These are phyloP conservation scores for Abscondita cerata DNA, from an alignment of 2,888 invertebrate species.

Conservation along the genomic window DNA sequence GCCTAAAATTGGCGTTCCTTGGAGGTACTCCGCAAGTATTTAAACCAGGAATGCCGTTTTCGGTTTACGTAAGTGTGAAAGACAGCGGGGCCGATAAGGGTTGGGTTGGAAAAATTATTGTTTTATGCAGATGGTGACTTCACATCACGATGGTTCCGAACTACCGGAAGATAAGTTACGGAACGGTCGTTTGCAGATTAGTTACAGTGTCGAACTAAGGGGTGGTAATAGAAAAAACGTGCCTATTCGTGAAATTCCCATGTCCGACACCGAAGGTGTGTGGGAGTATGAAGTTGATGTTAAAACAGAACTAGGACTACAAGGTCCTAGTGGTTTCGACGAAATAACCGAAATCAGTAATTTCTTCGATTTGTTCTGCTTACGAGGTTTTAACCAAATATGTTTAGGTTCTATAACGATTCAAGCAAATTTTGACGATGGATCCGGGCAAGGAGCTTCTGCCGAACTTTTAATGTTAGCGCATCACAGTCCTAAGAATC, in stretches of 20 bases:
- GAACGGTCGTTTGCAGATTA: constrained; percentile 72
- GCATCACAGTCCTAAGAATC: constrained; percentile 82
- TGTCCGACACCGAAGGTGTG: constrained; percentile 73
- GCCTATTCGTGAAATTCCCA: constrained; percentile 68
- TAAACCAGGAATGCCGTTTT: constrained; percentile 93
- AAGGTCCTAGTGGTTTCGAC: constrained; percentile 48
- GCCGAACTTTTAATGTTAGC: constrained; percentile 76
- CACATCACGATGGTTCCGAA: constrained; percentile 90
- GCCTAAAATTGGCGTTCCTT: constrained; percentile 80
- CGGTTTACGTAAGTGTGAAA: constrained; percentile 72
- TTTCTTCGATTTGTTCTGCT: too few relatives aligned
- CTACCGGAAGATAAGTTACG: constrained; percentile 69
- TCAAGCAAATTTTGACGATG: constrained; percentile 73
- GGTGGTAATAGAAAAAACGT: constrained; percentile 71
- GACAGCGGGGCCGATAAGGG: too few relatives aligned
- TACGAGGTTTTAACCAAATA: too few relatives aligned
- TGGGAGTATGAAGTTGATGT: constrained; percentile 87
- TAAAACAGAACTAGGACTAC: constrained; percentile 66
- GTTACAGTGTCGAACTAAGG: constrained; percentile 67
- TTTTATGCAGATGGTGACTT: constrained; percentile 74
- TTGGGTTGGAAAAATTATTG: too few relatives aligned
- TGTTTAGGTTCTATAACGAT: too few relatives aligned
- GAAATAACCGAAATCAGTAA: constrained; percentile 50
- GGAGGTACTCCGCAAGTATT: constrained; percentile 93
- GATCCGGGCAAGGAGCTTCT: constrained; percentile 69